phyloP scores from a whole-genome alignment of 2,888 invertebrate genomes.

The Vanessa cardui region DNA sequence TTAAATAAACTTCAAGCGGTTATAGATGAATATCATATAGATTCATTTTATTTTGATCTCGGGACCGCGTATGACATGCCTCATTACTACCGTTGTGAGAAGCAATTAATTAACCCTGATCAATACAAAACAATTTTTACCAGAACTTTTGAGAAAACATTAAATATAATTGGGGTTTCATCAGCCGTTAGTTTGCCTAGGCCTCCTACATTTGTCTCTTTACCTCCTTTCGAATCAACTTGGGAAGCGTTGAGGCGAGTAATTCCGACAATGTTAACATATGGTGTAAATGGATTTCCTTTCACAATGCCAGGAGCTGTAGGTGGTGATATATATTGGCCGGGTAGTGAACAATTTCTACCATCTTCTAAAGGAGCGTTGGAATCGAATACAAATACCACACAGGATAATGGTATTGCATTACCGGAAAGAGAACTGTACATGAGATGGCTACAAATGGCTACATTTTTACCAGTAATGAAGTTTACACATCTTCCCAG shows the following conservation, averaged over 20 bases:
- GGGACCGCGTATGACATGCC: conserved; percentile 94
- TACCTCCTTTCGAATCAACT: conserved; percentile 92
- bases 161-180: conserved; percentile 90
- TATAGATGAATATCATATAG: conserved; percentile 88
- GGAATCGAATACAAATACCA: conserved; percentile 54
- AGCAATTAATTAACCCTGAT: conserved; percentile 90
- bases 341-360: conserved; percentile 81
- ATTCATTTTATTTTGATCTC: conserved; percentile 92
- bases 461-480: conserved; percentile 95
- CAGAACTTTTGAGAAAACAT: conserved; percentile 83
- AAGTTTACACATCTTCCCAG: conserved; percentile 95
- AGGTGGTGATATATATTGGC: conserved; percentile 92
- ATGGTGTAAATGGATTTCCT: conserved; percentile 95
- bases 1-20: conserved; percentile 87
- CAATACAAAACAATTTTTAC: conserved; percentile 90
- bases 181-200: conserved; percentile 91
- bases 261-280: conserved; percentile 93
- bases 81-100: conserved; percentile 91
- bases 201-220: conserved; percentile 92
- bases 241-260: conserved; percentile 93
- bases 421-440: conserved; percentile 92
- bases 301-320: conserved; percentile 97
- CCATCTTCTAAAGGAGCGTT: conserved; percentile 76
- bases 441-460: conserved; percentile 94
- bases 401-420: conserved; percentile 71